Evolutionary conservation across 2,113 vertebrate genomes (phyloP), one percentile per base, ranked within the genome.

Genomic region (Larimichthys polyactis): DNA sequence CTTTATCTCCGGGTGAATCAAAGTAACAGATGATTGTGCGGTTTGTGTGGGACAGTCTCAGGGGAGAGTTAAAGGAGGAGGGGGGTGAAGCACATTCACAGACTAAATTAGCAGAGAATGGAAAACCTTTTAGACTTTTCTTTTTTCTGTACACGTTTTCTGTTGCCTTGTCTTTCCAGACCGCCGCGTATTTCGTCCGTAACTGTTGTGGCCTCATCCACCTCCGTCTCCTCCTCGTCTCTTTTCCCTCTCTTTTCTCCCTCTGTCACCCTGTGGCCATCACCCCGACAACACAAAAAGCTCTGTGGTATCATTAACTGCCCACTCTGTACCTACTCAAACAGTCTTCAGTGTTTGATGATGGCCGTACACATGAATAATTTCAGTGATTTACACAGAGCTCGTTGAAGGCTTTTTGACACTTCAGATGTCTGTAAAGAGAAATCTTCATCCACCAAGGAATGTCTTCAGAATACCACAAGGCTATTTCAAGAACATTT

Each of bases 81-180:
- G 75, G 52, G 43, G 36, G 46, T 40, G 12, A 36, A 48, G 40
- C 67, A 80, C 86, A 90, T 90, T 90, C 83, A 91, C 59, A 24
- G 78, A 80, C 85, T 84, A 87, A 91, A 87, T 92, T 86, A 87
- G 57, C 29, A 65, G 72, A 82, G 68, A 89, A 90, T 84, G 66
- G 77, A 91, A 91, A 90, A 89, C 81, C 86, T 90, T 92, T 91
- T 77, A 89, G 87, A 86, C 82, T 78, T 78, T 82, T 85, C 82
- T 81, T 11, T n/a, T 82, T 84, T 86, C 51, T 83, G 36, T 83
- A 46, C 48, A 6, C 15, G 10, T 79, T 90, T 85, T 89, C 75
- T 86, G 66, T 86, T 80, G 79, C 86, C 82, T 74, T 71, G 85
- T 88, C 75, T 79, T 89, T 78, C 78, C 79, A 89, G 79, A 90